Evolutionary conservation across 2,888 invertebrate species (phyloP).

Genomic region (Dyspetes luteomarginatus): DNA sequence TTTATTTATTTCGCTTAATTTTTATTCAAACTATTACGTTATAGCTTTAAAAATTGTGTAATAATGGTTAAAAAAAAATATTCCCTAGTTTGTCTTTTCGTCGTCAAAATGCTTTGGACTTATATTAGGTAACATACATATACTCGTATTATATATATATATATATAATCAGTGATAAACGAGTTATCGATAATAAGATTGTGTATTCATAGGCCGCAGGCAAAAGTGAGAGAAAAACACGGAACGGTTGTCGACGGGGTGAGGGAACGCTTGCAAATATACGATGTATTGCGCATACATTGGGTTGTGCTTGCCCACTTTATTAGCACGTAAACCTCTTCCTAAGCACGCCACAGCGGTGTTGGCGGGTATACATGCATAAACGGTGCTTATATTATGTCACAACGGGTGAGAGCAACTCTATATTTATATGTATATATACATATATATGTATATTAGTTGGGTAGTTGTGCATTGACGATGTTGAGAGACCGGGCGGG

Average conservation of each 20-base stretch:
- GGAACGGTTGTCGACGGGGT: slow-evolving; percentile 38
- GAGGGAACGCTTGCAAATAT: slow-evolving; percentile 69
- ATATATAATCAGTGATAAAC: background rate
- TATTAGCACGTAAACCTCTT: slow-evolving; percentile 54
- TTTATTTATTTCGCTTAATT: too few relatives aligned
- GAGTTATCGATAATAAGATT: slow-evolving; percentile 14
- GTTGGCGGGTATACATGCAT: slow-evolving; percentile 22
- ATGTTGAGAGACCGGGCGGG: background rate
- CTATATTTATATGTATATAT: slow-evolving; percentile 63
- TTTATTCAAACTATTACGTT: too few relatives aligned
- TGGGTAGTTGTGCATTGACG: slow-evolving; percentile 28
- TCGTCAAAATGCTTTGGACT: too few relatives aligned
- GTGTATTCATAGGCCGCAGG: background rate
- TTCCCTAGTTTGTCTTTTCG: too few relatives aligned
- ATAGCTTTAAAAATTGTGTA: too few relatives aligned
- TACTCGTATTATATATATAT: background rate
- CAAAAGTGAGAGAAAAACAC: slow-evolving; percentile 3
- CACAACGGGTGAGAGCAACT: slow-evolving; percentile 66
- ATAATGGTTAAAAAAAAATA: too few relatives aligned
- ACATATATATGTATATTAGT: too few relatives aligned
- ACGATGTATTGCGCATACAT: slow-evolving; percentile 64
- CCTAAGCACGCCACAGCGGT: slow-evolving; percentile 4
- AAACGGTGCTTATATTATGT: slow-evolving; percentile 72
- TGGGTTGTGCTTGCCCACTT: slow-evolving; percentile 48
- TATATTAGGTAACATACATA: too few relatives aligned